phyloP scores from a whole-genome alignment of 1,140 invertebrate genomes.

The Thrips palmi region DNA sequence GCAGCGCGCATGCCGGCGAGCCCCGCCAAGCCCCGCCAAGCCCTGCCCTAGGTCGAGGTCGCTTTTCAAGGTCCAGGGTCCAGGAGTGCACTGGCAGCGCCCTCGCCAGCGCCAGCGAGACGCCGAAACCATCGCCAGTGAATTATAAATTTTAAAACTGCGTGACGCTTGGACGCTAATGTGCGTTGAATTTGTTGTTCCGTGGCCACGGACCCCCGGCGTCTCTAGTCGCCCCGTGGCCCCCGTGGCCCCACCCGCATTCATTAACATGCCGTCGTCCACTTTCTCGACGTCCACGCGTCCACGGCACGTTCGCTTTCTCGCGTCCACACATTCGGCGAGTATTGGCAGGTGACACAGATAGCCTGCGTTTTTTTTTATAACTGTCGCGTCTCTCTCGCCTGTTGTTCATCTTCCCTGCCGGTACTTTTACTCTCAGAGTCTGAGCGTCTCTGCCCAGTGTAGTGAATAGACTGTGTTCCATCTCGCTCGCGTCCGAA shows the following conservation, averaged over 20 bases:
- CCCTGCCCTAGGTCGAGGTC: neutral
- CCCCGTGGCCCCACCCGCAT: neutral
- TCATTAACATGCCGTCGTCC: neutral
- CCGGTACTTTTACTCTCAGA: too few species aligned
- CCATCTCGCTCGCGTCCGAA: too few species aligned
- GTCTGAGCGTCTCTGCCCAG: too few species aligned
- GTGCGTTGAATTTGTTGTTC: neutral
- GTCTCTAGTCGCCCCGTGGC: constrained; percentile 7
- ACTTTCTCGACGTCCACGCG: neutral
- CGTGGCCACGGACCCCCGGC: neutral
- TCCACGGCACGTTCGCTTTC: too few species aligned
- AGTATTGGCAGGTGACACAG: too few species aligned
- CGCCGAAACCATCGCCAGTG: neutral
- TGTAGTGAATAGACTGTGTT: too few species aligned
- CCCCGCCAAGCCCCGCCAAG: neutral
- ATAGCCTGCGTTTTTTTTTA: too few species aligned
- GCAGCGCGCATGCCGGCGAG: neutral
- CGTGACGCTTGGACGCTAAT: neutral
- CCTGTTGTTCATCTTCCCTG: too few species aligned
- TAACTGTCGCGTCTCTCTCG: too few species aligned
- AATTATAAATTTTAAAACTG: too few species aligned
- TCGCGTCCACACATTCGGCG: too few species aligned
- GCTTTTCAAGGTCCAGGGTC: neutral
- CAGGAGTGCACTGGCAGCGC: too few species aligned
- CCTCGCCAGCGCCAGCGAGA: neutral